Evolutionary conservation across 2,797 vertebrate species (phyloP), one percentile per base, ranked within the genome.

Genomic region (Tachyglossus aculeatus): DNA sequence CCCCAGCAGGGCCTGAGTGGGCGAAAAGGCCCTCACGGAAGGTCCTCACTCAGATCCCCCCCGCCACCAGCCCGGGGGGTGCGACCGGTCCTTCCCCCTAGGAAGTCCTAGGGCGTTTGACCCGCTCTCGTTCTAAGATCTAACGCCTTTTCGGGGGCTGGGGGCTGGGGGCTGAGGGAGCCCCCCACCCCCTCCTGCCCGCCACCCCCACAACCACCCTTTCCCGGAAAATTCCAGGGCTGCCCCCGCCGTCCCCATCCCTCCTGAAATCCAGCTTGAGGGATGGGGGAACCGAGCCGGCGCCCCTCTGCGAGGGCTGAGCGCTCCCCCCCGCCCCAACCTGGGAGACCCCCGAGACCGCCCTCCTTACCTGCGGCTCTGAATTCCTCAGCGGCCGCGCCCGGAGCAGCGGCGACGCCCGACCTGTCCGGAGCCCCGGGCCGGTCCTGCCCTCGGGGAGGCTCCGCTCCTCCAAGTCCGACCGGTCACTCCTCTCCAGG

Each of bases 101-200:
- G 12, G 70, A n/a, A 27, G 40, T 24, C 14, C 64, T 45, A 22
- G 45, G 9, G 33, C n/a, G n/a, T n/a, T 1, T 9, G 6, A 22
- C 27, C 13, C 67, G 45, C 32, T 15, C 48, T n/a, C 48, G 40
- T n/a, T 73, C 41, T 34, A 19, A 0, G 51, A 60, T 53, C 6
- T 55, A 37, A 59, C 43, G 65, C 83, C 56, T 4, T 33, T 16
- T 27, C 19, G 69, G n/a, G n/a, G n/a, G n/a, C n/a, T n/a, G n/a
- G n/a, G n/a, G n/a, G n/a, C n/a, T n/a, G n/a, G n/a, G n/a, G n/a
- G n/a, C n/a, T n/a, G n/a, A n/a, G n/a, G n/a, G n/a, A n/a, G n/a
- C n/a, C 72, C 82, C 79, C 58, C 27, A 41, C 68, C 53, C 65
- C 78, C 77, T 74, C 62, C 79, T 77, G 74, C 81, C 61, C 76